These are phyloP conservation scores for Drosophila birchii DNA, from an alignment of 2,888 invertebrate genomes.

Conservation along the genomic window DNA sequence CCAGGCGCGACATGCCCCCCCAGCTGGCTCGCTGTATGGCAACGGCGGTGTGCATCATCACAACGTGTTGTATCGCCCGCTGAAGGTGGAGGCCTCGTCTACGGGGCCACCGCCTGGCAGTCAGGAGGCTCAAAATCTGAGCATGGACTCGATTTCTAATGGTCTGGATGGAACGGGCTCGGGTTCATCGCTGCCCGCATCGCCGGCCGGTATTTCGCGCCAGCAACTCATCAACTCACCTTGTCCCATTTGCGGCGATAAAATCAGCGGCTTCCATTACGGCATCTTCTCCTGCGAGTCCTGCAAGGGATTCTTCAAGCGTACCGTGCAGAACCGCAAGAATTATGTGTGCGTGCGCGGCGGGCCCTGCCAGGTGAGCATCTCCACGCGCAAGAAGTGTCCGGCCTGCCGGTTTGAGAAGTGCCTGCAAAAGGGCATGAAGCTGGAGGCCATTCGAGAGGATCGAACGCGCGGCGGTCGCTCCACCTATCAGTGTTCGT, in stretches of 20 bases:
- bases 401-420: conserved; percentile 98
- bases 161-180: conserved; percentile 43
- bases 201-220: conserved; percentile 91
- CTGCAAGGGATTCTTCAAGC: conserved; percentile 98
- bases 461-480: conserved; percentile 97
- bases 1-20: conserved; percentile 87
- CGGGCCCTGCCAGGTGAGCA: conserved; percentile 95
- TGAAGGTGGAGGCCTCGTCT: conserved; percentile 64
- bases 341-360: conserved; percentile 97
- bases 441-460: conserved; percentile 97
- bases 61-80: conserved; percentile 86
- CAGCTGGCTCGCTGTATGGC: conserved; percentile 69
- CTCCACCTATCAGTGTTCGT: conserved; percentile 97
- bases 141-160: conserved; percentile 69
- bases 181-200: conserved; percentile 81
- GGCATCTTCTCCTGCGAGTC: conserved; percentile 99
- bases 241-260: conserved; percentile 97
- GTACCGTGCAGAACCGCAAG: conserved; percentile 99
- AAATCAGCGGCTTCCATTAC: conserved; percentile 98
- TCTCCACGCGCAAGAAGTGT: conserved; percentile 97
- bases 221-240: conserved; percentile 96
- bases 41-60: conserved; percentile 84
- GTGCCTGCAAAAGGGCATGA: conserved; percentile 98
- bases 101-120: conserved; percentile 41
- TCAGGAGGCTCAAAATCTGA: conserved; percentile 77